These are phyloP conservation scores for Drosophila bocki DNA, from an alignment of 1,140 invertebrate species.

Conservation along the genomic window DNA sequence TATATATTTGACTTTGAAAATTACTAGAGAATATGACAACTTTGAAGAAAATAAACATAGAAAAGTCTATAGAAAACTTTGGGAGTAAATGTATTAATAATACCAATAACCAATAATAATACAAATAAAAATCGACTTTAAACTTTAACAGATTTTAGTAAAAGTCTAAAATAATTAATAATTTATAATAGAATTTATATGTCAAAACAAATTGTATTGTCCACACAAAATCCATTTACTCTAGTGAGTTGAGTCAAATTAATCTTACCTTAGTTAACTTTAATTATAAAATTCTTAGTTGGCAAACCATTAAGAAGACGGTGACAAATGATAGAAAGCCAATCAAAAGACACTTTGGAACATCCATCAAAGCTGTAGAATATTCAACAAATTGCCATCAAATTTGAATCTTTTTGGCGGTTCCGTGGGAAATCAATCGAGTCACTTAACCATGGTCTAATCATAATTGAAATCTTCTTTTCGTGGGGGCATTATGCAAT, in stretches of 20 bases:
- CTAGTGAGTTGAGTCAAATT: slow-evolving; percentile 1
- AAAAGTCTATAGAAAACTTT: neutral
- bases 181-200: neutral
- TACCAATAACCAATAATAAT: neutral
- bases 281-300: slow-evolving; percentile 7
- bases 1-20: slow-evolving; percentile 20
- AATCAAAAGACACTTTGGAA: slow-evolving; percentile 35
- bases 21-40: neutral
- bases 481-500: slow-evolving; percentile 41
- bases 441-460: slow-evolving; percentile 49
- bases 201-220: neutral
- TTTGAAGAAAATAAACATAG: neutral
- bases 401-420: slow-evolving; percentile 29
- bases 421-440: slow-evolving; percentile 50
- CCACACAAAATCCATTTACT: neutral
- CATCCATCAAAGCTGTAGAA: slow-evolving; percentile 32
- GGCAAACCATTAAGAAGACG: slow-evolving; percentile 5
- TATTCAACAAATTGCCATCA: slow-evolving; percentile 27
- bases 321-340: slow-evolving; percentile 36
- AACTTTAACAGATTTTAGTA: neutral
- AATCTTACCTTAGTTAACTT: neutral
- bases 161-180: neutral
- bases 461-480: slow-evolving; percentile 54
- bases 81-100: too few species aligned
- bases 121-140: too few species aligned